These are phyloP conservation scores for Choristoneura rosaceana DNA, from an alignment of 2,888 invertebrate genomes.

Conservation along the genomic window DNA sequence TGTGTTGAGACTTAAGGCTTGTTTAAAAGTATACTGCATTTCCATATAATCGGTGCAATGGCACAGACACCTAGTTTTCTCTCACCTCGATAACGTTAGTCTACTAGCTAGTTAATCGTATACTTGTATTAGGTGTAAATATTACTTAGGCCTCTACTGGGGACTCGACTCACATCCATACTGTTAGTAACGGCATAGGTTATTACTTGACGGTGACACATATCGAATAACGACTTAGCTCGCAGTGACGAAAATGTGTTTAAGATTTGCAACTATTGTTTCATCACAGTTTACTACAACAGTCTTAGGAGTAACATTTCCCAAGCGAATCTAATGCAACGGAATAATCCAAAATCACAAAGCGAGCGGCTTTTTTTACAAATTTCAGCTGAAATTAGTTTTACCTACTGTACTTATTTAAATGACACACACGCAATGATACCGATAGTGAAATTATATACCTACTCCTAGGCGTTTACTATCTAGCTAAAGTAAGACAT, in stretches of 20 bases:
- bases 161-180: constrained; percentile 43
- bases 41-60: constrained; percentile 40
- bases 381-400: too few species aligned
- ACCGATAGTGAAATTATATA: too few species aligned
- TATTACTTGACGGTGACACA: constrained; percentile 72
- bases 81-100: constrained; percentile 60
- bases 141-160: constrained; percentile 25
- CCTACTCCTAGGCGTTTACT: too few species aligned
- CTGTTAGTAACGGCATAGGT: constrained; percentile 69
- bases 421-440: too few species aligned
- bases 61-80: constrained; percentile 56
- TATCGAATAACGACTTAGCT: constrained; percentile 32
- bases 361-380: too few species aligned
- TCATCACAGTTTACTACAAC: background rate
- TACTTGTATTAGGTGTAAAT: constrained; percentile 57
- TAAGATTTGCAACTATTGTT: constrained; percentile 8
- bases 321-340: background rate
- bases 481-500: too few species aligned
- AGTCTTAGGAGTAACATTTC: background rate
- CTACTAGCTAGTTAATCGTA: constrained; percentile 24
- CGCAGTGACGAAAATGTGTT: constrained; percentile 26
- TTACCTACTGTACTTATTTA: too few species aligned
- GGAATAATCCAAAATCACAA: too few species aligned
- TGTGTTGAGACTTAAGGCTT: background rate
- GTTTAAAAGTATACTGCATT: constrained; percentile 36